Base-by-base conservation (phyloP, 2,113 vertebrate genomes). In the Salminus brasiliensis region DNA sequence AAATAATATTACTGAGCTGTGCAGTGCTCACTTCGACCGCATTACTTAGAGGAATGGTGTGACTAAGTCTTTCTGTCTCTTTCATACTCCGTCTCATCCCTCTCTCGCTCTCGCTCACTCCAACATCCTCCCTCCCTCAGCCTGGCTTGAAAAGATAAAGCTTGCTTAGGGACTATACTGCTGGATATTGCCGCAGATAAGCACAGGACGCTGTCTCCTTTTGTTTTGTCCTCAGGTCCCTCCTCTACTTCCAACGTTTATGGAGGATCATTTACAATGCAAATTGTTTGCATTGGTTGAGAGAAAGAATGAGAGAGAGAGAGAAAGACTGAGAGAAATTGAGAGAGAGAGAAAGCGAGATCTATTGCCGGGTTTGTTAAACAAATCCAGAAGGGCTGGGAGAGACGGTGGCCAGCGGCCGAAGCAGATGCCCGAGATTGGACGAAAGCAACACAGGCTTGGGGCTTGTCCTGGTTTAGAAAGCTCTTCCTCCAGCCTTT, bases 261-360 rank as follows among this genome's bases (percentile, higher is more conserved):
- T 85, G 71, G n/a, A 55, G 81, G 32, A 81, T 86, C 53, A 88
- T 94, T 93, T 93, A 88, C 89, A 92, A 88, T 92, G 89, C 90
- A 92, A 91, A 93, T 89, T 34, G 59, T 36, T 29, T 60, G 30
- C 47, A 53, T 57, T 49, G 74, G 30, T 45, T 66, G 57, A 81
- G 76, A 59, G 79, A 80, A 43, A 65, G 57, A 76, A 63, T 75
- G 71, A 57, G 5, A 34, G 73, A 76, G 41, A 87, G 88, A 92
- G 90, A 15, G n/a, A n/a, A n/a, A n/a, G n/a, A n/a, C n/a, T n/a
- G n/a, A n/a, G 62, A 80, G n/a, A n/a, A n/a, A n/a, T n/a, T n/a
- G 68, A 60, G 71, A 76, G 66, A 76, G 71, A 57, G 5, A 34
- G 73, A 76, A 36, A 87, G 88, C 92, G 90, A 15, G 62, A 80